Evolutionary conservation across 30 jellyfish, hydroid and myxozoan species (phyloP).

Genomic region (Aurelia aurita complex sp. Pacific): DNA sequence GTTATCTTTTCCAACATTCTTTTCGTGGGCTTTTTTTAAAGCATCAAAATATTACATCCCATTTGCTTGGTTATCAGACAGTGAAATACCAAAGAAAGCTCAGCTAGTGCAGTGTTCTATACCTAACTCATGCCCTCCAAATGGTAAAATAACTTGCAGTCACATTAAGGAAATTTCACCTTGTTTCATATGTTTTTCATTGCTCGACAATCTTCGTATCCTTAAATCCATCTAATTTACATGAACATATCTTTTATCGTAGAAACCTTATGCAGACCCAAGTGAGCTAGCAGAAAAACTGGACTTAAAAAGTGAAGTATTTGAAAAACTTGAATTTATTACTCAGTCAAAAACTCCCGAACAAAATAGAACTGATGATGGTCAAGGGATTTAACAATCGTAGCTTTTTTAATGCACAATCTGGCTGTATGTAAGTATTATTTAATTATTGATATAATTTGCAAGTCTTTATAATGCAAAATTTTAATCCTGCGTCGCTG

Average conservation of each 20-base stretch:
- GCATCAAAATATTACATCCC: neutral
- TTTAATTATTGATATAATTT: too few relatives aligned
- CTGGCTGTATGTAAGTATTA: too few relatives aligned
- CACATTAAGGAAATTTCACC: too few relatives aligned
- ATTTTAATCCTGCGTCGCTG: too few relatives aligned
- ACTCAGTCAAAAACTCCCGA: neutral
- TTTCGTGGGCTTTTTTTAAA: neutral
- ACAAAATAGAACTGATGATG: neutral
- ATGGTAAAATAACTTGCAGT: too few relatives aligned
- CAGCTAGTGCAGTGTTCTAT: too few relatives aligned
- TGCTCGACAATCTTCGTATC: neutral
- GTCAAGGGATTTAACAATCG: neutral
- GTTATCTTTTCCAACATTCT: neutral
- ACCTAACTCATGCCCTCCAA: too few relatives aligned
- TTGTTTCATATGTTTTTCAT: too few relatives aligned
- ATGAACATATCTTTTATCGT: neutral
- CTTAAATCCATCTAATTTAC: neutral
- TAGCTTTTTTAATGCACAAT: too few relatives aligned
- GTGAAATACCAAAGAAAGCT: neutral
- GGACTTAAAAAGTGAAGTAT: conserved; percentile 27
- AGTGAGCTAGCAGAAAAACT: conserved; percentile 58
- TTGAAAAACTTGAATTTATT: conserved; percentile 58
- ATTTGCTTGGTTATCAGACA: neutral
- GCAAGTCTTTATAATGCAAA: too few relatives aligned
- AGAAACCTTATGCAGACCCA: conserved; percentile 69